Base-by-base conservation (phyloP, 2,888 invertebrate species). In the Leptopilina myrica region DNA sequence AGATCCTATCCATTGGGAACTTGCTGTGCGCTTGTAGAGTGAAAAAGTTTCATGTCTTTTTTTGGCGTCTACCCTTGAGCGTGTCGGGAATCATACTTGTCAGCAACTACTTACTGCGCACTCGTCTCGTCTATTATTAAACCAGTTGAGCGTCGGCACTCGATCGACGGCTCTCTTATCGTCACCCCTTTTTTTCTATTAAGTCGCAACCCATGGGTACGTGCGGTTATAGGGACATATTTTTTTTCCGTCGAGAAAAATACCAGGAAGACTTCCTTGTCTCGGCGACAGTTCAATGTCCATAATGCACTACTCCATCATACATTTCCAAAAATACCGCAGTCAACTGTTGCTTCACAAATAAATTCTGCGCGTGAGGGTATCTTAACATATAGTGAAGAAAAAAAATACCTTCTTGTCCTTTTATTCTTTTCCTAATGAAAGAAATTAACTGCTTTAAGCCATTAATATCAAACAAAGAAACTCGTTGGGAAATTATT, bases 51-150 rank as follows among this genome's bases (percentile, higher is more conserved):
- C 33, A 20, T 6, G 15, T n/a, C n/a, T 62, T 75, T 75, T 53
- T 62, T 73, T 62, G 33, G 56, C 12, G 33, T 75, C 33, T 75
- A 75, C 15, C 56, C 75, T 75, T 49, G 40, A 75, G 20, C 64
- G 67, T 78, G 77, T 43, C 43, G 67, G 43, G 76, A 76, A 49
- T 76, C 64, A 76, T 64, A 64, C 73, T 78, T 78, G 75, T 78
- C 78, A 78, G 78, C 73, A 75, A 75, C 46, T 78, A 78, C 78
- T 78, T 73, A 64, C 73, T 40, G 78, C 40, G 78, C 64, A 64
- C 78, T 76, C 49, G 75, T 78, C 75, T 73, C 78, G 78, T 64
- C 78, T 78, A 78, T 78, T 78, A 78, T 78, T 78, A 78, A 78
- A 64, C 78, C 78, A 75, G 78, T 59, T 75, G 26, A 64, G 73